A percentile compares a stretch with the other conserved stretches of the same genome.
Conservation (phyloP, 2,888 invertebrate species). For the Pachydiplax longipennis region DNA sequence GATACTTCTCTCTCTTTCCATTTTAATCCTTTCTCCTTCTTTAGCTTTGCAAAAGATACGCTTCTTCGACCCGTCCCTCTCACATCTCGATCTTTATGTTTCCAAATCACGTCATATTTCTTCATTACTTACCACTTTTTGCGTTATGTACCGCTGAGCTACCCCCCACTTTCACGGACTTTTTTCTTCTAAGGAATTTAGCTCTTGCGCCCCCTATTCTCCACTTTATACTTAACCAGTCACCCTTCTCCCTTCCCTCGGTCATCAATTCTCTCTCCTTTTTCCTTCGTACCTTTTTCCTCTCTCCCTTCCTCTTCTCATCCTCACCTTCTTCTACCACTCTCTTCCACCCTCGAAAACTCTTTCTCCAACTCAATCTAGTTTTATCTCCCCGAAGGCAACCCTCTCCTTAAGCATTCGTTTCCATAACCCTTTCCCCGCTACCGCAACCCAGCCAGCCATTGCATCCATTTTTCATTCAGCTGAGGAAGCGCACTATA, state of each 20-base stretch:
- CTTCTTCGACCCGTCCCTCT: no score
- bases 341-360: not conserved
- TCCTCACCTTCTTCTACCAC: not conserved
- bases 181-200: not conserved
- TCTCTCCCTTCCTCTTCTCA: not conserved
- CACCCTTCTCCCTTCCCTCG: not conserved
- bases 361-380: no score
- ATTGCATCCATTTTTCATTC: slow-evolving; percentile 1
- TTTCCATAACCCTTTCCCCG: not conserved
- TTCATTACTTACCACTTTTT: no score
- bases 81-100: no score
- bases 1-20: no score
- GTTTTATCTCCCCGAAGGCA: no score
- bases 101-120: no score
- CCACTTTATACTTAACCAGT: not conserved
- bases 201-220: not conserved
- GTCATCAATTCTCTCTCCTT: not conserved
- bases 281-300: not conserved
- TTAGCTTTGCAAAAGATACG: no score
- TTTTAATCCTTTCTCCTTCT: no score
- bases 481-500: not conserved
- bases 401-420: no score
- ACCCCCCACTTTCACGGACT: no score
- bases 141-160: no score
- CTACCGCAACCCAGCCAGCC: not conserved